Conservation (phyloP, 2,888 invertebrate genomes). For the Mesodorylaimus sp. region DNA sequence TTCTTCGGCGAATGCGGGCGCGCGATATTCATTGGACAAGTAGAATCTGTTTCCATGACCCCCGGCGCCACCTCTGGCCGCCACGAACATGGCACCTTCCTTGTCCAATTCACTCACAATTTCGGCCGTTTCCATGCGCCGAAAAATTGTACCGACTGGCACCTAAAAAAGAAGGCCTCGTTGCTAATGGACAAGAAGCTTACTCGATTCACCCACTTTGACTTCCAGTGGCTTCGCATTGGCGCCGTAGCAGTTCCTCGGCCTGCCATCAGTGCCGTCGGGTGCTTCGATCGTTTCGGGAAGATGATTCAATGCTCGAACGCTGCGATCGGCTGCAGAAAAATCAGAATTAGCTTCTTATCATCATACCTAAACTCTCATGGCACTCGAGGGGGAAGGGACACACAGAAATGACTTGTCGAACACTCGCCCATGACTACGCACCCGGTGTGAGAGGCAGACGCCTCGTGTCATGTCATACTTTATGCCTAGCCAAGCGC, state of each 20-base stretch:
- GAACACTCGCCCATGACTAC: no score
- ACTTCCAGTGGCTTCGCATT: conserved; percentile 16
- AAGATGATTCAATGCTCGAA: background rate
- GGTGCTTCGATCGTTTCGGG: background rate
- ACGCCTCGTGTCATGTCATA: no score
- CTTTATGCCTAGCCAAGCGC: no score
- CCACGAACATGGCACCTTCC: conserved; percentile 61
- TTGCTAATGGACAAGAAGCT: conserved; percentile 6
- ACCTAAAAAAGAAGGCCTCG: no score
- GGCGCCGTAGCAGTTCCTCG: conserved; percentile 18
- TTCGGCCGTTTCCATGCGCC: conserved; percentile 38
- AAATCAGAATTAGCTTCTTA: no score
- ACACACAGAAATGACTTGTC: no score
- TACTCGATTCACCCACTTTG: background rate
- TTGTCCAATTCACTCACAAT: conserved; percentile 49
- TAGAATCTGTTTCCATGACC: conserved; percentile 89
- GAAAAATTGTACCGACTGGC: conserved; percentile 60
- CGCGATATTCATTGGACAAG: conserved; percentile 51
- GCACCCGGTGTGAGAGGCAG: no score
- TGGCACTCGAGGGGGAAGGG: no score
- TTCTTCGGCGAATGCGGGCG: conserved; percentile 64
- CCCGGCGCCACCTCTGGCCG: conserved; percentile 82
- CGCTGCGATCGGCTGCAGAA: background rate
- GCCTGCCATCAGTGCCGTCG: background rate
- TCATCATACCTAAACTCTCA: no score